A percentile compares a stretch with the other conserved stretches of the same genome.
These are phyloP conservation scores for Enteromius viviparus DNA, from an alignment of 2,797 vertebrate species.

Conservation along the genomic window DNA sequence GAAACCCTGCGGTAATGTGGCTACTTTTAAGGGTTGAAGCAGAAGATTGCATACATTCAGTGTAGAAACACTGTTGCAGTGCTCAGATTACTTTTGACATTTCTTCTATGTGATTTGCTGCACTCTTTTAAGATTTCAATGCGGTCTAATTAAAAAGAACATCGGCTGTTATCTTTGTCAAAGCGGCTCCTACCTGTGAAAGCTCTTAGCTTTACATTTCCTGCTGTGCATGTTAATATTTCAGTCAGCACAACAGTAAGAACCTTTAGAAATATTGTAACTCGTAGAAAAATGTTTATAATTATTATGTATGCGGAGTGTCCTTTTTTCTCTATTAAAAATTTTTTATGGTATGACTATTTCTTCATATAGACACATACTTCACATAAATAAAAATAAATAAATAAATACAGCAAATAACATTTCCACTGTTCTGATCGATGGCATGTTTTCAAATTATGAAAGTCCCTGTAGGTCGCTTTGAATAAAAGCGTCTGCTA, in stretches of 20 bases:
- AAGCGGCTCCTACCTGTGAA: background rate
- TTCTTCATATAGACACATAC: background rate
- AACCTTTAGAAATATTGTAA: background rate
- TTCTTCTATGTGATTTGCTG: background rate
- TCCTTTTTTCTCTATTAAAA: background rate
- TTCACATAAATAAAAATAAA: background rate
- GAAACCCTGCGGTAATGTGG: background rate
- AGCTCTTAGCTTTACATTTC: background rate
- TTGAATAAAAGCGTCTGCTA: too few relatives aligned
- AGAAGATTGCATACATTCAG: background rate
- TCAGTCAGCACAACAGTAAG: background rate
- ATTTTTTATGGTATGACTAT: background rate
- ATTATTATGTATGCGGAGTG: background rate
- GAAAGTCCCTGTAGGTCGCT: too few relatives aligned
- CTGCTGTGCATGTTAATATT: background rate
- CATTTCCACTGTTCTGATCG: background rate
- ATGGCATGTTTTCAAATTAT: background rate
- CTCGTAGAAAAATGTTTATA: background rate
- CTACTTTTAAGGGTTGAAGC: background rate
- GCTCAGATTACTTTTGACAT: slow-evolving; percentile 13
- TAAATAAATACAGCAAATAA: background rate
- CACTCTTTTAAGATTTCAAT: background rate
- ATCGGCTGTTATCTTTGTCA: slow-evolving; percentile 1
- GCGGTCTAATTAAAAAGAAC: slow-evolving; percentile 1
- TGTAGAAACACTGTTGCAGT: background rate